Conservation (phyloP, 2,797 vertebrate species). For the Tapirus indicus region DNA sequence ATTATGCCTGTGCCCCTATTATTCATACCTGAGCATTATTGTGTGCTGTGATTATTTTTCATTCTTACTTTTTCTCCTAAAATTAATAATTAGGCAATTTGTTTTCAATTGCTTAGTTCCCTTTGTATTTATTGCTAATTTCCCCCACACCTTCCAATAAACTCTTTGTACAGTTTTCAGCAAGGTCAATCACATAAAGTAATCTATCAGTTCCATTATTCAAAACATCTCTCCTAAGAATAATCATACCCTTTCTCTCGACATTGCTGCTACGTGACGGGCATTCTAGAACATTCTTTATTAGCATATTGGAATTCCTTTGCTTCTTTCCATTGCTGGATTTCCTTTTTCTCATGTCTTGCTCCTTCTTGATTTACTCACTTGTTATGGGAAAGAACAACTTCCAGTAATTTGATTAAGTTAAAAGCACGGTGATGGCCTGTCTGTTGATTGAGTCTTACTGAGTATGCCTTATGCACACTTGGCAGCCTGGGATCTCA, state of each 20-base stretch:
- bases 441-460: background rate
- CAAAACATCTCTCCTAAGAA: background rate
- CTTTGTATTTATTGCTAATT: background rate
- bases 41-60: background rate
- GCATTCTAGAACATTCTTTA: background rate
- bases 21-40: background rate
- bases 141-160: background rate
- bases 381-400: background rate
- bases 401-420: background rate
- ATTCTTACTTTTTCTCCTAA: background rate
- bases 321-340: background rate
- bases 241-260: background rate
- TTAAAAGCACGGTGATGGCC: background rate
- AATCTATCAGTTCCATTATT: background rate
- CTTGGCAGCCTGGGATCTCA: background rate
- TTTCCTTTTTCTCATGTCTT: background rate
- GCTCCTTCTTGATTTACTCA: too few species aligned
- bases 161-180: background rate
- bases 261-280: background rate
- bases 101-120: background rate
- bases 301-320: background rate
- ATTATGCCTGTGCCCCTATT: accelerated
- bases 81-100: background rate
- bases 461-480: too few species aligned
- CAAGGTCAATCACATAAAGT: background rate